These are phyloP conservation scores for Caenorhabditis auriculariae DNA, from an alignment of 2,888 invertebrate species.

Conservation along the genomic window DNA sequence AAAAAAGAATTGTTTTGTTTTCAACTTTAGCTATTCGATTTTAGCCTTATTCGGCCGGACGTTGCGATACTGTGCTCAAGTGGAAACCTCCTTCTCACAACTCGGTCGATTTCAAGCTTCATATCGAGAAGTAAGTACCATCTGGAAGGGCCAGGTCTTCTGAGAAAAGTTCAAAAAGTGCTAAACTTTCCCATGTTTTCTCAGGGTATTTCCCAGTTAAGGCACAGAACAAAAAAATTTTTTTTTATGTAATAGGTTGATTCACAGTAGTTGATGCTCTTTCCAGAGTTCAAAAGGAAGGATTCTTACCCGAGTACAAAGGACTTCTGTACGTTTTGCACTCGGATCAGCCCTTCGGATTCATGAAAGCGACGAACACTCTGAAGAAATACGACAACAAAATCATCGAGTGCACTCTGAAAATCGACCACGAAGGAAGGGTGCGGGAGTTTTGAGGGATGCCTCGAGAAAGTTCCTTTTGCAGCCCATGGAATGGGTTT, in stretches of 20 bases:
- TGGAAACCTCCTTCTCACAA: slow-evolving; percentile 95
- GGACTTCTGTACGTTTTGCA: slow-evolving; percentile 58
- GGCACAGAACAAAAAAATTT: too few relatives aligned
- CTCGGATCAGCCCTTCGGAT: slow-evolving; percentile 72
- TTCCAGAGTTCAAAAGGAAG: slow-evolving; percentile 26
- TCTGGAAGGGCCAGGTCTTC: slow-evolving; percentile 63
- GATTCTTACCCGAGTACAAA: slow-evolving; percentile 63
- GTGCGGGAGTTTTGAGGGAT: slow-evolving; percentile 68
- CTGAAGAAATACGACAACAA: slow-evolving; percentile 82
- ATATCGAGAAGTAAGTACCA: slow-evolving; percentile 71
- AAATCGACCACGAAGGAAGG: slow-evolving; percentile 12
- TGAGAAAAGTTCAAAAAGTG: not conserved
- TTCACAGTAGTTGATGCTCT: not conserved
- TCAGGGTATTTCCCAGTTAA: too few relatives aligned
- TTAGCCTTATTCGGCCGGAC: slow-evolving; percentile 81
- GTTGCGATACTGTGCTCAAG: slow-evolving; percentile 83
- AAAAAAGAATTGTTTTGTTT: not conserved
- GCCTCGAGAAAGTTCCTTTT: slow-evolving; percentile 66
- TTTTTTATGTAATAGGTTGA: not conserved
- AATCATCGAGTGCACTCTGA: slow-evolving; percentile 84
- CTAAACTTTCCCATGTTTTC: too few relatives aligned
- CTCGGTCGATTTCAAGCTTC: slow-evolving; percentile 90
- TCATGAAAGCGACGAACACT: slow-evolving; percentile 78
- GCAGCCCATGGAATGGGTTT: slow-evolving; percentile 74
- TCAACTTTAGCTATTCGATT: slow-evolving; percentile 32